phyloP scores from a whole-genome alignment of 2,888 invertebrate genomes.

The Noctua comes region DNA sequence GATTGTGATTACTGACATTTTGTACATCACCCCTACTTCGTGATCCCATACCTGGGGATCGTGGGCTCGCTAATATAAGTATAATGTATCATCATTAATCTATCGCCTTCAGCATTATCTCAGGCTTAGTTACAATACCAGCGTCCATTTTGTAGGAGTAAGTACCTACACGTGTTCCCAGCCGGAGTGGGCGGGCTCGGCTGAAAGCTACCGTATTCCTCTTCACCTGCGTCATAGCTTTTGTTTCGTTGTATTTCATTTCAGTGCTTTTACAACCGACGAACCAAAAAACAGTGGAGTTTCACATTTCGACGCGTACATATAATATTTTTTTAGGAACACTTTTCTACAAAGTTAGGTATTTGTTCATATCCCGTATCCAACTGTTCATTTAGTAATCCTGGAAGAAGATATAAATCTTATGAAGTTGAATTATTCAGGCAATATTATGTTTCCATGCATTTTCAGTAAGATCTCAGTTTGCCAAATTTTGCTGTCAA shows the following conservation, averaged over 20 bases:
- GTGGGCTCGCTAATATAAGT: slow-evolving; percentile 20
- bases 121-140: slow-evolving; percentile 42
- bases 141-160: slow-evolving; percentile 37
- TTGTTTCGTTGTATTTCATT: slow-evolving; percentile 14
- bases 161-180: neutral
- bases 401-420: neutral
- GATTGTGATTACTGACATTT: slow-evolving; percentile 45
- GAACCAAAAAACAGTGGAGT: neutral
- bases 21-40: slow-evolving; percentile 7
- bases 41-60: slow-evolving; percentile 2
- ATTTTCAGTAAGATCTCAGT: neutral
- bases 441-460: neutral
- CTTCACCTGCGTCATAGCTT: slow-evolving; percentile 7
- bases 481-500: neutral
- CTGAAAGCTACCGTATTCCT: slow-evolving; percentile 9
- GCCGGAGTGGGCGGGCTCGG: slow-evolving; percentile 33
- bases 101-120: slow-evolving; percentile 40
- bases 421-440: neutral
- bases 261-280: neutral
- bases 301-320: neutral
- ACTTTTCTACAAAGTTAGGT: slow-evolving; percentile 16
- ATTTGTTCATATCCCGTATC: too few species aligned
- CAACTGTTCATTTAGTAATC: neutral
- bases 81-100: slow-evolving; percentile 57
- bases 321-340: neutral